Conservation (phyloP, 2,797 vertebrate genomes). For the Octomys mimax region DNA sequence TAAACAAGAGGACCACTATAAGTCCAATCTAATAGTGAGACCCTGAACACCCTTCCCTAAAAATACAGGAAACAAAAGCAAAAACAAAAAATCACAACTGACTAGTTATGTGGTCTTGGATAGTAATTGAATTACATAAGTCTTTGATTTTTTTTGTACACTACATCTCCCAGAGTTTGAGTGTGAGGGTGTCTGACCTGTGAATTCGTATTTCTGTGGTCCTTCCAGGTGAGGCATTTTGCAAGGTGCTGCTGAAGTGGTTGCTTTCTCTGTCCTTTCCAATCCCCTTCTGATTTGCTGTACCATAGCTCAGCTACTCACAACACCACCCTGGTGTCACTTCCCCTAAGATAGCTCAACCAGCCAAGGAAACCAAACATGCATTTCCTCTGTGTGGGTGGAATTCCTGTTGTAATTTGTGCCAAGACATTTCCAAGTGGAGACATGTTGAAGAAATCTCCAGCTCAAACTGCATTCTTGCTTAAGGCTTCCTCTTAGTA, state of each 20-base stretch:
- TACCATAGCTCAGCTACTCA: background rate
- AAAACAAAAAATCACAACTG: too few relatives aligned
- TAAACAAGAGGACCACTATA: too few relatives aligned
- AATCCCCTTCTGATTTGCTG: background rate
- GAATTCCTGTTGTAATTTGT: background rate
- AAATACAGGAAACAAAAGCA: too few relatives aligned
- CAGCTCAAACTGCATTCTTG: background rate
- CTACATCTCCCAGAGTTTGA: background rate
- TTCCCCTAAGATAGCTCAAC: background rate
- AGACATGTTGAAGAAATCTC: background rate
- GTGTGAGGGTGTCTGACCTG: background rate
- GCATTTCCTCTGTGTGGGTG: background rate
- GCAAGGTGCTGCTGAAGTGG: background rate
- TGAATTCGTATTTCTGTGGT: background rate
- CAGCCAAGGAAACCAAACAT: background rate
- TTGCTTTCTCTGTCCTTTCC: background rate
- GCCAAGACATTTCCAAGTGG: background rate
- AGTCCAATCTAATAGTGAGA: too few relatives aligned
- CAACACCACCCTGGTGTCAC: background rate
- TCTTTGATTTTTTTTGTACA: background rate
- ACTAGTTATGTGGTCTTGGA: background rate
- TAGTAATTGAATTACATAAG: background rate
- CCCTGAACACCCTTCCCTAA: too few relatives aligned
- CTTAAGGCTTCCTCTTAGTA: background rate
- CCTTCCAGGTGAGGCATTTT: rapidly evolving